Evolutionary conservation across 2,113 vertebrate species (phyloP), one percentile per base, ranked within the genome.

Genomic region (Sander lucioperca): DNA sequence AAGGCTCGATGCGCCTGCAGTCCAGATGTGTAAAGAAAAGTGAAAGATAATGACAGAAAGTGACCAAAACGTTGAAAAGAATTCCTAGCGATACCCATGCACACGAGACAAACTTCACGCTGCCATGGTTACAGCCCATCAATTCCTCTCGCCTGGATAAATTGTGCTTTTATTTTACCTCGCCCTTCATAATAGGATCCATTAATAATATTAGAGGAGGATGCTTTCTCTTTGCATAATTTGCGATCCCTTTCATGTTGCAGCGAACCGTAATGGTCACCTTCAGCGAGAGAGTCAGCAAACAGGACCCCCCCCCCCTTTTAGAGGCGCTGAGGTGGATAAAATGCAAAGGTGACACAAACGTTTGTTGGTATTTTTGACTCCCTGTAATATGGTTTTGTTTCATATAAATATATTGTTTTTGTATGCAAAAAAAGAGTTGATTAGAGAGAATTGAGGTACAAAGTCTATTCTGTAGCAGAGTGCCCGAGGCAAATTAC

Each of bases 181-280:
- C 7, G 18, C 56, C 36, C 47, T n/a, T 27, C 18, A 48, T 25
- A 74, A 63, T 33, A 54, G 25, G 21, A 9, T 18, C 11, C 82
- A 63, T 79, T 79, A 63, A 84, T 76, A 69, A 63, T 27, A 62
- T 61, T 30, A 72, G 51, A 51, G 58, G 21, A 43, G 39, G 81
- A 25, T 54, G 53, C 33, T 47, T 59, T 43, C 66, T 33, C 33
- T 75, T 68, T 45, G 61, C 33, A 15, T 59, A 23, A 72, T 61
- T 33, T 57, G 43, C 33, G 59, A 51, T 50, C 21, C 47, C n/a
- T 27, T 12, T 51, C 13, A 4, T 30, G 14, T 15, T 13, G 23
- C 53, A 62, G 36, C 33, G 11, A 45, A 51, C 16, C 45, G 5
- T 15, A 27, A 59, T 53, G 62, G 81, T 83, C 61, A 73, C 81